Base-by-base conservation (phyloP, 2,888 invertebrate species). In the Tachina fera region DNA sequence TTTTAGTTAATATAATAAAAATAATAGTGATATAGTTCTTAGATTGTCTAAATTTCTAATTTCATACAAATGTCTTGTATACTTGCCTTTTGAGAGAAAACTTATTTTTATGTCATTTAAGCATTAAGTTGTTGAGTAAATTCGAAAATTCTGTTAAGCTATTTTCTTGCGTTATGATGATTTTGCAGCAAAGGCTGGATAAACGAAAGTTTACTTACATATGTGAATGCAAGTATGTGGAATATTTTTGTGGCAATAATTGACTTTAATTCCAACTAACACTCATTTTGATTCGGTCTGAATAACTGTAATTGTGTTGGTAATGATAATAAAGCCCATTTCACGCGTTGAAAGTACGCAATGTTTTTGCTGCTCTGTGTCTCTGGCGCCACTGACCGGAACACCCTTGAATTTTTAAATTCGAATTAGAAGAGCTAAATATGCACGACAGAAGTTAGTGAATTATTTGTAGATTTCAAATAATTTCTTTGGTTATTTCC, bases 321-420 rank as follows among this genome's bases (percentile, higher is more conserved):
- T 76, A 76, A 75, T 72, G 65, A 78, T 63, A 89, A 90, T 91
- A 88, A 91, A 90, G 89, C 91, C 90, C 90, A 91, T 91, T 91
- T 91, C 88, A 91, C 91, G 90, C 90, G 89, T 85, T 89, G 87
- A 89, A 90, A 89, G n/a, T 76, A 80, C 53, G 65, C 31, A 68
- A 63, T 68, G 72, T 79, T 86, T 83, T 86, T 79, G 83, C 56
- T 82, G 70, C 22, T 78, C 22, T 45, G 14, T 13, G 31, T 61
- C 60, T 63, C 56, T 72, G 56, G 71, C 79, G 79, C 83, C 83
- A 86, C 72, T 86, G 86, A 86, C 86, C 86, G 86, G 83, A 86
- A 87, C 83, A 86, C 58, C 72, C n/a, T 45, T 63, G 41, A 49
- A 86, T 81, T 70, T 83, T 82, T 80, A 82, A 85, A 81, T 84